These are phyloP conservation scores for Nasonia longicornis DNA, from an alignment of 1,140 invertebrate genomes.

Conservation along the genomic window DNA sequence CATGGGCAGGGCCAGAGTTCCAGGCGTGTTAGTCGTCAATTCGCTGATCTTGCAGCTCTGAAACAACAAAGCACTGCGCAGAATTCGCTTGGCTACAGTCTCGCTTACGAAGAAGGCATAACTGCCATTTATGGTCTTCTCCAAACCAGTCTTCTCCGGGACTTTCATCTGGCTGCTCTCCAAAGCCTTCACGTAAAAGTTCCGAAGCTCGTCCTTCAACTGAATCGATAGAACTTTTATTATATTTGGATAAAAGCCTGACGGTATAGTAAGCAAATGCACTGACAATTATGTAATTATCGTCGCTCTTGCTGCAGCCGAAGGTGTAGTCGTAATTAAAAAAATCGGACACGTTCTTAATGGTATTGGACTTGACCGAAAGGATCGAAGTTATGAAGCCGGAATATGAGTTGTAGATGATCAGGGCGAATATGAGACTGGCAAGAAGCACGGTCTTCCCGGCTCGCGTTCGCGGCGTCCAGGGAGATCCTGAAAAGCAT, in stretches of 20 bases:
- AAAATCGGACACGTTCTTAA: slow-evolving; percentile 72
- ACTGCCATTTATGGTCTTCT: slow-evolving; percentile 60
- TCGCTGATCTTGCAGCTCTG: slow-evolving; percentile 64
- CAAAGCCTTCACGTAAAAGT: slow-evolving; percentile 66
- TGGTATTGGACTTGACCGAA: slow-evolving; percentile 72
- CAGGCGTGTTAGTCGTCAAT: slow-evolving; percentile 59
- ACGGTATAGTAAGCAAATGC: neutral
- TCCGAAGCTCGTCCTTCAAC: slow-evolving; percentile 51
- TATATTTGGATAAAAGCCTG: neutral
- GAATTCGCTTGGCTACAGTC: slow-evolving; percentile 62
- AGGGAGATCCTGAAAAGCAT: slow-evolving; percentile 69
- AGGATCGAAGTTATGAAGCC: slow-evolving; percentile 76
- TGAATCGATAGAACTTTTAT: neutral
- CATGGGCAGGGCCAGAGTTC: slow-evolving; percentile 64
- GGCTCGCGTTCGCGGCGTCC: slow-evolving; percentile 70
- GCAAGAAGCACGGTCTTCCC: slow-evolving; percentile 72
- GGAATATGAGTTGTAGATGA: slow-evolving; percentile 74
- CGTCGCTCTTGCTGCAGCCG: slow-evolving; percentile 69
- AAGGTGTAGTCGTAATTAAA: slow-evolving; percentile 72
- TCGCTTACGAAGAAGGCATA: slow-evolving; percentile 68
- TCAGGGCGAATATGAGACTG: slow-evolving; percentile 72
- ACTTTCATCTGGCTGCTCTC: slow-evolving; percentile 61
- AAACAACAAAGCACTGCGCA: slow-evolving; percentile 61
- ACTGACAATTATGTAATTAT: slow-evolving; percentile 64
- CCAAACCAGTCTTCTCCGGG: slow-evolving; percentile 60